Evolutionary conservation across 2,113 vertebrate species (phyloP).

Genomic region (Bambusicola thoracicus): DNA sequence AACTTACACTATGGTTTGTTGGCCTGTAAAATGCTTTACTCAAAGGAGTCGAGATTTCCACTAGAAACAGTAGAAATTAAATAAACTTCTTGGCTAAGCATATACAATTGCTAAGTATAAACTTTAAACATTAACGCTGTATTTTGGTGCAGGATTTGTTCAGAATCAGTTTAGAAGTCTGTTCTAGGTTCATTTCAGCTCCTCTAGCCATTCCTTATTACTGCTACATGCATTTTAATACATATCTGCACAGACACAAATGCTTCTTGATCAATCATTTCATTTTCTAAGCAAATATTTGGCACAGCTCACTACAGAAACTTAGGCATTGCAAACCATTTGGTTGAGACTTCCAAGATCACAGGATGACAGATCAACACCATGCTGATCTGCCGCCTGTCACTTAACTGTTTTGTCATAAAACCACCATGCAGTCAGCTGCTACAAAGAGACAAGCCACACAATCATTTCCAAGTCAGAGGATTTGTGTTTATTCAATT

Average conservation of each 20-base stretch:
- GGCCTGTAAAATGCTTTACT: neutral
- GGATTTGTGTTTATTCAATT: neutral
- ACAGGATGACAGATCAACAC: conserved; percentile 36
- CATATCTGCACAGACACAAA: neutral
- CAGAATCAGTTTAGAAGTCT: neutral
- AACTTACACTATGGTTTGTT: neutral
- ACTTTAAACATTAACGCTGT: neutral
- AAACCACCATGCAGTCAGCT: conserved; percentile 11
- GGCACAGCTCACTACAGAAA: neutral
- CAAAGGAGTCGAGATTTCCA: neutral
- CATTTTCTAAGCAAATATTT: neutral
- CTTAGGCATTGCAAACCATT: neutral
- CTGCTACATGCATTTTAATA: neutral
- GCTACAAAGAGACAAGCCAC: neutral
- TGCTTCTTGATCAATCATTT: neutral
- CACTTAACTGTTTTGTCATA: conserved; percentile 40
- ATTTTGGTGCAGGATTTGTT: neutral
- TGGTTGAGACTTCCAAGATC: neutral
- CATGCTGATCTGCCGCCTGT: conserved; percentile 46
- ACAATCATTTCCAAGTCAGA: neutral
- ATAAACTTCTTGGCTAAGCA: neutral
- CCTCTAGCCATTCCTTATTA: neutral
- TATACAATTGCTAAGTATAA: neutral
- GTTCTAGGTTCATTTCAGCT: neutral
- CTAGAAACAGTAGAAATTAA: neutral